Conservation (phyloP, 2,113 vertebrate genomes). For the Cathartes aura region DNA sequence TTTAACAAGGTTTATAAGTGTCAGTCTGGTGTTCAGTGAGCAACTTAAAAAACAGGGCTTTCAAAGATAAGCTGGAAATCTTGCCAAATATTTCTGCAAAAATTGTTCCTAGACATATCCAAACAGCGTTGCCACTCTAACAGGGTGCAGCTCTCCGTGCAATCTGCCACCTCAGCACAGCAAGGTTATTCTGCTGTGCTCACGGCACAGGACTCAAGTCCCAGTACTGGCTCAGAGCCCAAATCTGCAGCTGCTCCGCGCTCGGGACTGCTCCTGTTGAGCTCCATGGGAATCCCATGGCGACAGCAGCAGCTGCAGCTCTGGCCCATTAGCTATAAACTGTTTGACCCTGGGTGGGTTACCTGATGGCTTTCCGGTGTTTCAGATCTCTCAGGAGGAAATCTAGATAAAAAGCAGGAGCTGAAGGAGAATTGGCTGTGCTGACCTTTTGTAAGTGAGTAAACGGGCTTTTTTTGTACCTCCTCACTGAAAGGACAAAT, state of each 20-base stretch:
- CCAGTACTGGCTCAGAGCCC: background rate
- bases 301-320: background rate
- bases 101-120: background rate
- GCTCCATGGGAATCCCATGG: background rate
- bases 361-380: background rate
- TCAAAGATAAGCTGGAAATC: background rate
- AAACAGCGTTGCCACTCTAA: background rate
- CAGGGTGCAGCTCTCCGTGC: background rate
- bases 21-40: background rate
- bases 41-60: background rate
- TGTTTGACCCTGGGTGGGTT: background rate
- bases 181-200: background rate
- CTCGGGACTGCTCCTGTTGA: background rate
- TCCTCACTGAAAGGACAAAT: background rate
- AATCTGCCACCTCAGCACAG: background rate
- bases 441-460: background rate
- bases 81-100: background rate
- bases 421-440: background rate
- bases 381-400: background rate
- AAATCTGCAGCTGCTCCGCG: background rate
- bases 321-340: background rate
- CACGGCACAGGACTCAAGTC: background rate
- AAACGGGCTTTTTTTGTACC: background rate
- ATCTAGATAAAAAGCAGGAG: background rate
- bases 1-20: background rate